These are phyloP conservation scores for Drosophila elegans DNA, from an alignment of 1,140 invertebrate species.

Conservation along the genomic window DNA sequence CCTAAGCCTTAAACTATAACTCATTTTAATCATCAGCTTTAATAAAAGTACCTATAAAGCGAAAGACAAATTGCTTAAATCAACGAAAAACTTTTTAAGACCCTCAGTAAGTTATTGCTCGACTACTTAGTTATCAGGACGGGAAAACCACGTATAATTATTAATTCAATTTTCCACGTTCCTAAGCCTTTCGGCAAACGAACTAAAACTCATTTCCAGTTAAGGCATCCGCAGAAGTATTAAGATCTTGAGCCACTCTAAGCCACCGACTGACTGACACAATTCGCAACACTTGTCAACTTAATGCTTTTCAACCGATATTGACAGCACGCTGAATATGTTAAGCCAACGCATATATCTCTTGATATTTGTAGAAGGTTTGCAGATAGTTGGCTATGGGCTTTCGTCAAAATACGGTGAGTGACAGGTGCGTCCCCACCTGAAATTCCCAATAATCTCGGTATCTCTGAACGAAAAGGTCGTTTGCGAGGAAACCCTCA, in stretches of 20 bases:
- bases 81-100: background rate
- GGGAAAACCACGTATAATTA: slow-evolving; percentile 20
- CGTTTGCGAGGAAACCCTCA: slow-evolving; percentile 13
- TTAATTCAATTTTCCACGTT: slow-evolving; percentile 44
- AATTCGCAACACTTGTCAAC: slow-evolving; percentile 79
- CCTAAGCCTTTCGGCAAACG: slow-evolving; percentile 42
- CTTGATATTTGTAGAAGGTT: slow-evolving; percentile 24
- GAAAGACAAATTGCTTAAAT: slow-evolving; percentile 10
- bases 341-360: slow-evolving; percentile 58
- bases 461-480: slow-evolving; percentile 24
- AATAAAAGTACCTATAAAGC: background rate
- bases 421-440: slow-evolving; percentile 55
- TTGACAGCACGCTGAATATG: slow-evolving; percentile 68
- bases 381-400: slow-evolving; percentile 19
- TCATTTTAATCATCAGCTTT: too few relatives aligned
- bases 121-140: slow-evolving; percentile 1
- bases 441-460: slow-evolving; percentile 19
- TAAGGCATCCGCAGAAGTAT: slow-evolving; percentile 30
- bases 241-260: slow-evolving; percentile 64
- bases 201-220: slow-evolving; percentile 42
- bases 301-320: slow-evolving; percentile 61
- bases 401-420: slow-evolving; percentile 48
- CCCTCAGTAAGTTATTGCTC: slow-evolving; percentile 14
- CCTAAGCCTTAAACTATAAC: too few relatives aligned
- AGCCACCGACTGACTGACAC: slow-evolving; percentile 52